Evolutionary conservation across 2,888 invertebrate genomes (phyloP).

Genomic region (Plagiodera versicolora): DNA sequence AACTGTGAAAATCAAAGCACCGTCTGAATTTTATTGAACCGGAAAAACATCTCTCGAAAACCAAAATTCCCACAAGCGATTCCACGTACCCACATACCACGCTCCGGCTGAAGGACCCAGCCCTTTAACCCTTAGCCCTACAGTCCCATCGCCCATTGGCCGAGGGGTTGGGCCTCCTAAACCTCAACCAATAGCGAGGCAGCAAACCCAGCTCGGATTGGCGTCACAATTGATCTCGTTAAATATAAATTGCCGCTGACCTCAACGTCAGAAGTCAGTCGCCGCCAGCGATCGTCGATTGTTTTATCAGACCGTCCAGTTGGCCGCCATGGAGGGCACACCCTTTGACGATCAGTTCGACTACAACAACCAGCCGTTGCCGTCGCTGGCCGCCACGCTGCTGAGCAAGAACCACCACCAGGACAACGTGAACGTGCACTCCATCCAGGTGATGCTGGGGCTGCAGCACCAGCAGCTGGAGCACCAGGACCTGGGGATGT

Average conservation of each 20-base stretch:
- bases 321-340: slow-evolving; percentile 66
- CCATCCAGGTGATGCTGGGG: slow-evolving; percentile 71
- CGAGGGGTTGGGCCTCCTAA: slow-evolving; percentile 27
- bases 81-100: too few species aligned
- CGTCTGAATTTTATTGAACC: too few species aligned
- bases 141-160: slow-evolving; percentile 27
- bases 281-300: too few species aligned
- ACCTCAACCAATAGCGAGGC: slow-evolving; percentile 34
- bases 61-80: too few species aligned
- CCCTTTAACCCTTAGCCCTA: not conserved
- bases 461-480: slow-evolving; percentile 57
- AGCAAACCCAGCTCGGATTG: slow-evolving; percentile 38
- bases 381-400: slow-evolving; percentile 52
- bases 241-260: slow-evolving; percentile 58
- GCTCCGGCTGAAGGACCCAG: slow-evolving; percentile 31
- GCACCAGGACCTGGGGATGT: slow-evolving; percentile 52
- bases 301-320: slow-evolving; percentile 46
- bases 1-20: too few species aligned
- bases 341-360: slow-evolving; percentile 79
- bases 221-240: slow-evolving; percentile 53
- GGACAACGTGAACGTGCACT: slow-evolving; percentile 62
- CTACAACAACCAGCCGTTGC: slow-evolving; percentile 63
- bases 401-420: slow-evolving; percentile 45
- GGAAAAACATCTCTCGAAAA: too few species aligned
- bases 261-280: slow-evolving; percentile 56